Evolutionary conservation across 2,797 vertebrate species (phyloP), one percentile per base, ranked within the genome.

Genomic region (Aldrovandia affinis): DNA sequence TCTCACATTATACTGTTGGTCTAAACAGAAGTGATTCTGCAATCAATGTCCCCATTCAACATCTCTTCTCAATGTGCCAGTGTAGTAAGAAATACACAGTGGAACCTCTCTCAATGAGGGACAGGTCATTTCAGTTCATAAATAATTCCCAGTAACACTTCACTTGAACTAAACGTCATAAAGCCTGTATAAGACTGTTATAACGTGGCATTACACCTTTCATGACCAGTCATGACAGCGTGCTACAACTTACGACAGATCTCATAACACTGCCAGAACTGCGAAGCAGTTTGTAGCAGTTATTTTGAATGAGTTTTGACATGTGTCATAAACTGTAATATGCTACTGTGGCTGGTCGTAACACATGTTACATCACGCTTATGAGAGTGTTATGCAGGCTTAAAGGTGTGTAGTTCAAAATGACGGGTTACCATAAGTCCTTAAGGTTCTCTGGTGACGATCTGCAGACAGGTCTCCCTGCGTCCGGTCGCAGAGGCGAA

Each of bases 371-470:
- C 50, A 7, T 36, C 10, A 39, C 33, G 22, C 30, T 20, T 59
- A 39, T 42, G 10, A 8, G 36, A 22, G 55, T 36, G 22, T 81
- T 65, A 65, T 7, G 59, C 2, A 54, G 78, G 20, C 52, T 9
- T 63, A 39, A 22, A 18, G 30, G 25, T 9, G 8, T 59, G 33
- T 61, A 1, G 15, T 36, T 57, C 30, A 22, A 47, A 6, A 42
- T 25, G n/a, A 81, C 0, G 36, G 44, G 18, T 39, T 33, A 47
- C 36, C 55, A 44, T 8, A 33, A 81, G 54, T 61, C 80, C 94
- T 95, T 96, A 96, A 96, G 94, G 95, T 96, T 96, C 95, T 95
- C 95, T 96, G 95, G 95, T 96, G 95, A 96, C 94, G 92, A 96
- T 95, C 94, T 93, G 94, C 89, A 91, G 90, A 91, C 93, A 93